These are phyloP conservation scores for Lycocorax pyrrhopterus DNA, from an alignment of 2,113 vertebrate genomes.

Conservation along the genomic window DNA sequence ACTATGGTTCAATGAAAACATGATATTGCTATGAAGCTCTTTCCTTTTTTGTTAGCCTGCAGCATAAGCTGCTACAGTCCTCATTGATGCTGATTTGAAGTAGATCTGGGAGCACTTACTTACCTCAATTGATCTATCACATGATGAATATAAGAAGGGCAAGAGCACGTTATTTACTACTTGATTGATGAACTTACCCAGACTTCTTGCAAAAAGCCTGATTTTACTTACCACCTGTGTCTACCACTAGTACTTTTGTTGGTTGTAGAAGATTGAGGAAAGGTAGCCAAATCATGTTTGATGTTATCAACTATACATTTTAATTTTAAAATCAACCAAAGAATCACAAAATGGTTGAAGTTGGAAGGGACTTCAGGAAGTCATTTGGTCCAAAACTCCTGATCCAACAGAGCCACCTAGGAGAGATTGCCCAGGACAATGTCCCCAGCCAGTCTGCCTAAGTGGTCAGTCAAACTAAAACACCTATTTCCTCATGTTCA, in stretches of 20 bases:
- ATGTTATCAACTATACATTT: not conserved
- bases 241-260: not conserved
- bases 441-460: not conserved
- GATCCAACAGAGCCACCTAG: not conserved
- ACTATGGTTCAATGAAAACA: not conserved
- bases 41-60: not conserved
- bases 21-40: not conserved
- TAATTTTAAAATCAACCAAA: not conserved
- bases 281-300: not conserved
- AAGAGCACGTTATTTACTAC: not conserved
- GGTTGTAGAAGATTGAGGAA: not conserved
- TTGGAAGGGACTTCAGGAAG: not conserved
- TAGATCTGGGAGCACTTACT: not conserved
- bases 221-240: not conserved
- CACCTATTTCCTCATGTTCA: not conserved
- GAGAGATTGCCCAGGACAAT: rapidly evolving
- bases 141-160: not conserved
- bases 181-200: not conserved
- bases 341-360: not conserved
- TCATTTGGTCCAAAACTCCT: not conserved
- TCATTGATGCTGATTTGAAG: not conserved
- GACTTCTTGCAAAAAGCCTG: not conserved
- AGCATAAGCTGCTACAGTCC: not conserved
- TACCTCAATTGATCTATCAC: not conserved
- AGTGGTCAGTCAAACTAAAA: not conserved